Conservation (phyloP, 2,113 vertebrate genomes). For the Meriones unguiculatus region DNA sequence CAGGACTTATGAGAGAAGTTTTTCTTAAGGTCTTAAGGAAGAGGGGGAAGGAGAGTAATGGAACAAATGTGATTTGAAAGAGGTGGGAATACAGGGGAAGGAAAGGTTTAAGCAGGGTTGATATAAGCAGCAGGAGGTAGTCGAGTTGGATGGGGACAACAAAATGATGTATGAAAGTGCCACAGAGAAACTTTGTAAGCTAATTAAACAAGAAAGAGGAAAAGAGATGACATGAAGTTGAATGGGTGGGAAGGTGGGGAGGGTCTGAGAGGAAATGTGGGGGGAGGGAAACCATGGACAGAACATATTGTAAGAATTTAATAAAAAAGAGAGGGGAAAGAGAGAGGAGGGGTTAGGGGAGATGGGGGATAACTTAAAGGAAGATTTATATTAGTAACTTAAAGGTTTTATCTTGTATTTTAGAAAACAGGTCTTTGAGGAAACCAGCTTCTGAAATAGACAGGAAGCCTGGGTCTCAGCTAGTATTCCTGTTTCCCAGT, state of each 20-base stretch:
- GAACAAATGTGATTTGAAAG: background rate
- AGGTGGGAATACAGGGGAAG: rapidly evolving
- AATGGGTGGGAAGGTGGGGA: background rate
- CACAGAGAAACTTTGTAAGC: background rate
- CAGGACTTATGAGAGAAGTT: background rate
- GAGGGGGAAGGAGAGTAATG: background rate
- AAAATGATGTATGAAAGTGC: background rate
- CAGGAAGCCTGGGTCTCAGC: background rate
- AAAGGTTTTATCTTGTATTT: background rate
- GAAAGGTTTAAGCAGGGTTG: no score
- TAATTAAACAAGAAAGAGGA: background rate
- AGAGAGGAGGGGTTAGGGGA: background rate
- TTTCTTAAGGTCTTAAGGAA: background rate
- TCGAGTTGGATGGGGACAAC: background rate
- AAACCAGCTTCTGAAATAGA: background rate
- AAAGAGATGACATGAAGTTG: background rate
- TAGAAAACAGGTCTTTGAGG: background rate
- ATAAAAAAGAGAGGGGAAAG: background rate
- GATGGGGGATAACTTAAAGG: background rate
- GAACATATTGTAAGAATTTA: background rate
- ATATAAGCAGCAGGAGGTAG: no score
- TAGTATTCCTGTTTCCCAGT: background rate
- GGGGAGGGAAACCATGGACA: background rate
- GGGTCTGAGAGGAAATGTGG: background rate
- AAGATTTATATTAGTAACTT: background rate